Base-by-base conservation (phyloP, 2,888 invertebrate species). In the Ophion costatus region DNA sequence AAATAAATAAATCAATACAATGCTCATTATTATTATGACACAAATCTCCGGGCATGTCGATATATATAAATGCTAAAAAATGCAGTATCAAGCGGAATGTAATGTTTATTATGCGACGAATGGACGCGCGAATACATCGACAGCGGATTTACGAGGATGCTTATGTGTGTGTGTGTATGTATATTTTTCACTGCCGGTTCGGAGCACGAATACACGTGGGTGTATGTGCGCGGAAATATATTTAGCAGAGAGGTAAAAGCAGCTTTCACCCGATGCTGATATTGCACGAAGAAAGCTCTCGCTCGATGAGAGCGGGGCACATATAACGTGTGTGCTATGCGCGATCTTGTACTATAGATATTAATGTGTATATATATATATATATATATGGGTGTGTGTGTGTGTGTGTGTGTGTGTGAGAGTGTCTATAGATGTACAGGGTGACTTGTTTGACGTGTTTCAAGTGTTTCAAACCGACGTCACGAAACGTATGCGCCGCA, bases 221-320 rank as follows among this genome's bases (percentile, higher is more conserved):
- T 74, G 69, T 66, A 64, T 74, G 59, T 59, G 38, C 14, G n/a
- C 64, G 14, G 63, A 56, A 74, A 77, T 75, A 79, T 63, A 29
- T 17, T 24, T 51, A n/a, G 29, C 20, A 42, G 57, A 67, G 42
- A 76, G 67, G 51, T 74, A 67, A 45, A 51, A 64, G 57, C 79
- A 69, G 84, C 86, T 86, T 82, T 82, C 76, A 80, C 85, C 82
- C 86, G 80, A 67, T 78, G 78, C 80, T 80, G 82, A 84, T 85
- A 85, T 86, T 84, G 74, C 86, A 85, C 83, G 86, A 83, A 86
- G 81, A 86, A 86, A 86, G 83, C 83, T 82, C 79, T 66, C 66
- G 56, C 74, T 64, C 77, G 83, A 80, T 70, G 79, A 84, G 74
- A 74, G 64, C 56, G 78, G 82, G 67, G 74, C 82, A 56, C 51